A percentile compares a stretch with the other conserved stretches of the same genome.
Evolutionary conservation across 2,888 invertebrate species (phyloP).

Genomic region (Autographa gamma): DNA sequence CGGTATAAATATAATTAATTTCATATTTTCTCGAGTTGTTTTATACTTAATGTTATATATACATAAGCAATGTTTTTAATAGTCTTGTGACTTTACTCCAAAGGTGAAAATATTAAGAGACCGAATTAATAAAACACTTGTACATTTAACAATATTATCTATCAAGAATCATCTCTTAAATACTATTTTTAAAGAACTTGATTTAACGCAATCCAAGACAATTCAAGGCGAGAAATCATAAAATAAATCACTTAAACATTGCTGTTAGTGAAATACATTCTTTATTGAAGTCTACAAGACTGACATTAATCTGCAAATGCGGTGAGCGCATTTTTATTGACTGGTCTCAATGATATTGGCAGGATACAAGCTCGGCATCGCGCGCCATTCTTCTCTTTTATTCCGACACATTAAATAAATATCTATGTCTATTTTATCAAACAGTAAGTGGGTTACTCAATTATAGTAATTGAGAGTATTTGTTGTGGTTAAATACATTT

Average conservation of each 20-base stretch:
- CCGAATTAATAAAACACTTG: too few relatives aligned
- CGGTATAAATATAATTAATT: too few relatives aligned
- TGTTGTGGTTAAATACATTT: too few relatives aligned
- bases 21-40: too few relatives aligned
- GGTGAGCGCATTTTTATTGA: not conserved
- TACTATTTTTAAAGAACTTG: slow-evolving; percentile 6
- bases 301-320: not conserved
- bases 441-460: not conserved
- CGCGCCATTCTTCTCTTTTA: not conserved
- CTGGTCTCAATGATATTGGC: not conserved
- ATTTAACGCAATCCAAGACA: not conserved
- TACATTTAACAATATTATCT: too few relatives aligned
- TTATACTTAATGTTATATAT: too few relatives aligned
- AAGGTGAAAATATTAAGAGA: too few relatives aligned
- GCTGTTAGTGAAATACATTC: not conserved
- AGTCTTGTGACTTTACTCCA: too few relatives aligned
- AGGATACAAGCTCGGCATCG: not conserved
- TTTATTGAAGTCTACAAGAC: not conserved
- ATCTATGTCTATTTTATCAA: not conserved
- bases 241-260: not conserved
- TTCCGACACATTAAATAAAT: not conserved
- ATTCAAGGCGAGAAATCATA: not conserved
- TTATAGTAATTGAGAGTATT: too few relatives aligned
- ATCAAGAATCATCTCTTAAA: too few relatives aligned
- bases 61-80: too few relatives aligned